These are phyloP conservation scores for Lordiphosa mommai DNA, from an alignment of 1,140 invertebrate species.

Conservation along the genomic window DNA sequence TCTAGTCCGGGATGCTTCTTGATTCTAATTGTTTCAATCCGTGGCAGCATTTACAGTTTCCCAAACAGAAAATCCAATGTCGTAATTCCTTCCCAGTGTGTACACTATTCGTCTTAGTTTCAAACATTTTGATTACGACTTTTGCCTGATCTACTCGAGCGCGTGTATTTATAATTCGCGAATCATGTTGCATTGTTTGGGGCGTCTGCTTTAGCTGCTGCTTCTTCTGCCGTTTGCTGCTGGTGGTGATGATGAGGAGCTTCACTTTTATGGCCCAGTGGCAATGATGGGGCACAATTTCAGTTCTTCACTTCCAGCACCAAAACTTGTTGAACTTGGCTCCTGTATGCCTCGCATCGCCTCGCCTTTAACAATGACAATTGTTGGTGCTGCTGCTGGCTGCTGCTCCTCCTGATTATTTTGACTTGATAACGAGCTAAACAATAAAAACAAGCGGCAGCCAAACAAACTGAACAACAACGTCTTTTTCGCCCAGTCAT, in stretches of 20 bases:
- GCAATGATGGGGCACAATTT: conserved; percentile 69
- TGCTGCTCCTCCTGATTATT: conserved; percentile 65
- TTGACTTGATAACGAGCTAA: conserved; percentile 79
- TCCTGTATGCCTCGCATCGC: conserved; percentile 44
- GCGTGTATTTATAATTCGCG: conserved; percentile 74
- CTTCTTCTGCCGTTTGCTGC: conserved; percentile 17
- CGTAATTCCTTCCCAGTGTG: background rate
- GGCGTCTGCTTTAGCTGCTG: conserved; percentile 35
- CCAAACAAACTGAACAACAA: conserved; percentile 39
- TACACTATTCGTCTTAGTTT: background rate
- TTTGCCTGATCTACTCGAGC: conserved; percentile 30
- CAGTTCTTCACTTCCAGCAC: conserved; percentile 2
- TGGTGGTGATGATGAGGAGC: conserved; percentile 67
- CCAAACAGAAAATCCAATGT: no score
- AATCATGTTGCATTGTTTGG: conserved; percentile 76
- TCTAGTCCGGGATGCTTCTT: no score
- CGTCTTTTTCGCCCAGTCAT: conserved; percentile 55
- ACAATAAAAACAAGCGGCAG: conserved; percentile 75
- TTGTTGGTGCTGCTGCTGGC: conserved; percentile 51
- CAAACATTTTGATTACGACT: background rate
- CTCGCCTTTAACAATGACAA: conserved; percentile 73
- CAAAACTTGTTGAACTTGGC: conserved; percentile 41
- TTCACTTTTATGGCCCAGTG: conserved; percentile 67
- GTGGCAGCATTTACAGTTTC: background rate
- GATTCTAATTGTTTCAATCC: background rate